Base-by-base conservation (phyloP, 2,888 invertebrate genomes). In the Halictus ligatus region DNA sequence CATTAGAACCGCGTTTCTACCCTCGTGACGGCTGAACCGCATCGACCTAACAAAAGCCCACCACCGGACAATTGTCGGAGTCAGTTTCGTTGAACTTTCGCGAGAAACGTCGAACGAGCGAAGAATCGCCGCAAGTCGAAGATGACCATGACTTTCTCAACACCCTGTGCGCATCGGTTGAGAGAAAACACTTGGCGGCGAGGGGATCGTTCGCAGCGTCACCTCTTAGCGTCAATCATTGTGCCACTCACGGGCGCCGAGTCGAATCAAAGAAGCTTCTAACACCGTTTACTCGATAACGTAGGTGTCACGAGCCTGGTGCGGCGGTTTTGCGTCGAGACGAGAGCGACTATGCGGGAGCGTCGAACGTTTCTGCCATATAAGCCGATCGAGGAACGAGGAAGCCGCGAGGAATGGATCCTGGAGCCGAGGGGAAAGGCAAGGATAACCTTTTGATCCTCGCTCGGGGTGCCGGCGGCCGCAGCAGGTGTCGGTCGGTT, bases 171-270 rank as follows among this genome's bases (percentile, higher is more conserved):
- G n/a, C 40, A 72, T 54, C 69, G 69, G 15, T 64, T 69, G 25
- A 35, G 85, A 82, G 86, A 84, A 84, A 85, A 81, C 81, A 74
- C 48, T 25, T 25, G 43, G 69, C 60, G 79, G 46, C 79, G 75
- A 60, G 74, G 13, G 74, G 77, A 78, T 75, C 75, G 73, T 80
- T 85, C 77, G 15, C 50, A 83, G 50, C 83, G 85, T 86, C 86
- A 75, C 77, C 87, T 87, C 82, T 85, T 85, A 80, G 85, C 58
- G 85, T 85, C 85, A 80, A 87, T 87, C 87, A 83, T 78, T 46
- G 80, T 79, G 80, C 78, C 82, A 76, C 83, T 81, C 83, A 48
- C 74, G 10, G 46, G 48, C 64, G 73, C 71, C 82, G 29, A 72
- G 67, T 58, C 71, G 77, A 81, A 77, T 72, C 78, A 21, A 75